Evolutionary conservation across 2,113 vertebrate species (phyloP), one percentile per base, ranked within the genome.

Genomic region (Brachyhypopomus gauderio): DNA sequence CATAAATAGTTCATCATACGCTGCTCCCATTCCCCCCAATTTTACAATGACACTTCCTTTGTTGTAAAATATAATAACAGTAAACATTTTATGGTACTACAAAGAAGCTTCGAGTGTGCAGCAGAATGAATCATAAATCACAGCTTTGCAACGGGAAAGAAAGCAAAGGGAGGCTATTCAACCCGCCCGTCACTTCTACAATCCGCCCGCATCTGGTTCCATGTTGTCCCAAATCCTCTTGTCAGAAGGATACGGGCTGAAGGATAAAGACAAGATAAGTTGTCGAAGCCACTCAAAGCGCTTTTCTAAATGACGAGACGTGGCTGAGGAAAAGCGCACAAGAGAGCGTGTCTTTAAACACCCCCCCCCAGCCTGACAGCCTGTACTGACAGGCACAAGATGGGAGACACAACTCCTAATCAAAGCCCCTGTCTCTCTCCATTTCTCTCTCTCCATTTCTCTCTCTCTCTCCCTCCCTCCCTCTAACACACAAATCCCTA

Each of bases 181-280:
- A 30, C 25, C 55, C 45, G 77, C 23, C 77, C 45, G 67, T 79
- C 67, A 71, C 58, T 71, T 71, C 64, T 59, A 59, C 41, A 79
- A 45, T 58, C 77, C 77, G 25, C 22, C 16, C 25, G 77, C 56
- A 12, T 58, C 55, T 59, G 77, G 7, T 60, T 41, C 52, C 52
- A n/a, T 45, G 34, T 60, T 60, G 58, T 59, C 34, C n/a, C 73
- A 75, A 82, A 82, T 82, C 56, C 36, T 34, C 63, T 58, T 52
- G 60, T 75, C 72, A 58, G 58, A 81, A 25, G 19, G 34, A 73
- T 45, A 74, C 38, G 71, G 30, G 23, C 36, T 25, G 56, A 72
- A 56, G 55, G 66, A 74, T 74, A 55, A 56, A 73, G 74, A 80
- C 60, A 75, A 80, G 69, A 78, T 78, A 69, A 79, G 66, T 79